These are phyloP conservation scores for Camponotus vicinus DNA, from an alignment of 1,140 invertebrate genomes.

Conservation along the genomic window DNA sequence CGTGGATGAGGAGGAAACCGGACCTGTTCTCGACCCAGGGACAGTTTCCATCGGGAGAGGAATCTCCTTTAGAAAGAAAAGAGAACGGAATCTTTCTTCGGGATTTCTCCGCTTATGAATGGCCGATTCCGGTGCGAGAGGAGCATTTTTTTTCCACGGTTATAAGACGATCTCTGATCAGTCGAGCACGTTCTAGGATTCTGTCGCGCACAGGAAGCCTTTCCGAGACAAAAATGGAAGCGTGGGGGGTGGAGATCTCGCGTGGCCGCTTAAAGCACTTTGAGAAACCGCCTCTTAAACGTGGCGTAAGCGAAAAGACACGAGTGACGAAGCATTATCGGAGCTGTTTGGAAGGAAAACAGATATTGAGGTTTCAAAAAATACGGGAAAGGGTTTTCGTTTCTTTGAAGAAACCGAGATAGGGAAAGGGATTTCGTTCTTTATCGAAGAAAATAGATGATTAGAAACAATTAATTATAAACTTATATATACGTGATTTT, in stretches of 20 bases:
- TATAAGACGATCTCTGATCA: conserved; percentile 74
- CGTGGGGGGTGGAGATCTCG: conserved; percentile 35
- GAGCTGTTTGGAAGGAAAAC: conserved; percentile 67
- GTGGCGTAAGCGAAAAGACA: neutral
- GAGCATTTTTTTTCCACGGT: conserved; percentile 59
- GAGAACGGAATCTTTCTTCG: conserved; percentile 57
- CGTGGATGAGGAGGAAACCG: conserved; percentile 57
- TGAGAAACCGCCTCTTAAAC: conserved; percentile 45
- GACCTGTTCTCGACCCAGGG: conserved; percentile 72
- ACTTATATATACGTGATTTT: neutral
- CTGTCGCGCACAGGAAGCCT: conserved; percentile 15
- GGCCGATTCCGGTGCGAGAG: conserved; percentile 13
- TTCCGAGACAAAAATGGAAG: conserved; percentile 65
- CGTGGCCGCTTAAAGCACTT: conserved; percentile 17
- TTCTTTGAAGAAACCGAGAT: conserved; percentile 31
- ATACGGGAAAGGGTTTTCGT: neutral
- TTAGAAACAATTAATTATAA: neutral
- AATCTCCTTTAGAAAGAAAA: conserved; percentile 61
- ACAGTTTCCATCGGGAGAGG: conserved; percentile 57
- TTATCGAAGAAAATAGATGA: neutral
- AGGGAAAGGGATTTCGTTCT: neutral
- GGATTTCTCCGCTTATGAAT: conserved; percentile 65
- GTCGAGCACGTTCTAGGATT: conserved; percentile 72
- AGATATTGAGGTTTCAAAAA: conserved; percentile 37
- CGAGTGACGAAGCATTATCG: conserved; percentile 33